Base-by-base conservation (phyloP, 2,888 invertebrate genomes). In the Acanthosepion esculentum region DNA sequence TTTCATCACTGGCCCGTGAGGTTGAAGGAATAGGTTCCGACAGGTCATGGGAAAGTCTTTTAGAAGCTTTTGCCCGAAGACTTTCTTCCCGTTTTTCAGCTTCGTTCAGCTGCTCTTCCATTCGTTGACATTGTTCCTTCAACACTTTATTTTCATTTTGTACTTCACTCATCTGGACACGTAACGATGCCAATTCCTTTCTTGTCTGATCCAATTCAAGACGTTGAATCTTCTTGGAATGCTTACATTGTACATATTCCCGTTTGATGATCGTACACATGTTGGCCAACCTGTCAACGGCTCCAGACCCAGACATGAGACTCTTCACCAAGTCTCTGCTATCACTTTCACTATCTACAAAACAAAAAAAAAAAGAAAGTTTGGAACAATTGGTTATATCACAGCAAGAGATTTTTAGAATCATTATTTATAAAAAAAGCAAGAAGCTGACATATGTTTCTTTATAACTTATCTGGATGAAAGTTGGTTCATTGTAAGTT, bases 251-350 rank as follows among this genome's bases (percentile, higher is more conserved):
- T 20, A n/a, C 50, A 50, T 93, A 93, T 93, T 93, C 93, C 26
- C 93, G 50, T 50, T 93, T 93, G 29, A 93, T 93, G n/a, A 93
- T 93, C 29, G 93, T n/a, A 93, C 93, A 93, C 48, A 93, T 48
- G 10, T 50, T 93, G 53, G 53, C 93, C 29, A 93, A 29, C 29
- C 93, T 41, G 15, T 93, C 93, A 23, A 93, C 29, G 8, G 93
- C 93, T 1, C n/a, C 93, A 8, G 93, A 53, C n/a, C 93, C 93
- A 93, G n/a, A 1, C 50, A n/a, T 50, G 5, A 93, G 50, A 29
- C 12, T 53, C 53, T 93, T 7, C 50, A 93, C 6, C 18, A 93
- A 48, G 33, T 53, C 48, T 4, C n/a, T 50, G n/a, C 93, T 93
- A n/a, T 93, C 93, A 29, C 10, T 29, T 93, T 93, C 93, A 93